These are phyloP conservation scores for Dolichomitus sp. DNA, from an alignment of 2,888 invertebrate genomes.

Conservation along the genomic window DNA sequence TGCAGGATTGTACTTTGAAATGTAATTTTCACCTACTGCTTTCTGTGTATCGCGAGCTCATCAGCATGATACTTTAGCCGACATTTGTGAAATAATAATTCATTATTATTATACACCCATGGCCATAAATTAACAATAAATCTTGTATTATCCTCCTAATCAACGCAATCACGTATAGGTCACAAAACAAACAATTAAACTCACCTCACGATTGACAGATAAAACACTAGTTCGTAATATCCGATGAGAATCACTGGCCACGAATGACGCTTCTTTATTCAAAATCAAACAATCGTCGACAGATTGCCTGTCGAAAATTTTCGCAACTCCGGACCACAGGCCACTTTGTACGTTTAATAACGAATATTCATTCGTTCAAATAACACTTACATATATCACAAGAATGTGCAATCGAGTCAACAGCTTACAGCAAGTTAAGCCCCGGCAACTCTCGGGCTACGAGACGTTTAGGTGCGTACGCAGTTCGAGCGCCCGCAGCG, in stretches of 20 bases:
- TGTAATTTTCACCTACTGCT: slow-evolving; percentile 51
- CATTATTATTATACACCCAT: no score
- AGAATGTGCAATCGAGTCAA: neutral
- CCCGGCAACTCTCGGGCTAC: neutral
- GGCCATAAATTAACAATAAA: no score
- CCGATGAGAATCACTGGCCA: neutral
- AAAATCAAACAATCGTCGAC: neutral
- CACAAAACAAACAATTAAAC: neutral
- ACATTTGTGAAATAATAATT: neutral
- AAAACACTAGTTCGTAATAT: neutral
- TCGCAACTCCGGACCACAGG: neutral
- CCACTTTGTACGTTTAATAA: neutral
- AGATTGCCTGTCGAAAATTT: neutral
- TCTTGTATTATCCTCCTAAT: neutral
- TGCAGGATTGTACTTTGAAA: slow-evolving; percentile 42
- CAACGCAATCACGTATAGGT: neutral
- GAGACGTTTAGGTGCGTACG: neutral
- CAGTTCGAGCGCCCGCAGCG: neutral
- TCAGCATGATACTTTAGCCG: no score
- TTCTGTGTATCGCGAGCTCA: no score
- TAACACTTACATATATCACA: neutral
- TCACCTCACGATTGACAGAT: neutral
- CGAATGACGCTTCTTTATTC: neutral
- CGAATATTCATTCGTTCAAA: neutral
- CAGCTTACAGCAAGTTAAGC: neutral